These are phyloP conservation scores for Dendroctonus ponderosae DNA, from an alignment of 1,140 invertebrate genomes.

Conservation along the genomic window DNA sequence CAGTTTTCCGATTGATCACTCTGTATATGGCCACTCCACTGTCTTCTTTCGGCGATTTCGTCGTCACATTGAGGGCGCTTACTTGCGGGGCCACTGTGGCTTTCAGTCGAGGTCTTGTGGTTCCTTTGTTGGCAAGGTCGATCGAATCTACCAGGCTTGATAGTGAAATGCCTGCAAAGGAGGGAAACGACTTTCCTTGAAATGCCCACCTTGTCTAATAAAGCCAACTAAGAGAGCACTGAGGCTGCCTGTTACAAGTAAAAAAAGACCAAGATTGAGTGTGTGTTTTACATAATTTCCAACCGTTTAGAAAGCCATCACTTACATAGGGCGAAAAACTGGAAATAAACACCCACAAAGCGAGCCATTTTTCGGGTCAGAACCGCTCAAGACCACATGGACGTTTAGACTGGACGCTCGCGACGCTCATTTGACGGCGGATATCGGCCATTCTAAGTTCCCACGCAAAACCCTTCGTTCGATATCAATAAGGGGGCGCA, in stretches of 20 bases:
- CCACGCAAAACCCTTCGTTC: slow-evolving; percentile 32
- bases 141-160: slow-evolving; percentile 35
- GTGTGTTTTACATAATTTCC: no score
- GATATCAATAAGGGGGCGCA: slow-evolving; percentile 39
- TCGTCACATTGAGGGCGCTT: slow-evolving; percentile 19
- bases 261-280: background rate
- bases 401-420: slow-evolving; percentile 34
- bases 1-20: slow-evolving; percentile 40
- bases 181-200: no score
- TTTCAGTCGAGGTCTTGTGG: slow-evolving; percentile 41
- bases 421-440: background rate
- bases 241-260: background rate
- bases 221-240: no score
- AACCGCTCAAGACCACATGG: slow-evolving; percentile 34
- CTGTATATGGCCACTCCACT: slow-evolving; percentile 43
- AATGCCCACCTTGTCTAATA: no score
- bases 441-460: slow-evolving; percentile 28
- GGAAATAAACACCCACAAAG: slow-evolving; percentile 36
- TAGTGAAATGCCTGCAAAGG: slow-evolving; percentile 30
- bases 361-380: slow-evolving; percentile 35
- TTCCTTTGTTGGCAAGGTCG: slow-evolving; percentile 39
- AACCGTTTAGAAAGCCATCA: slow-evolving; percentile 9
- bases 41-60: slow-evolving; percentile 34
- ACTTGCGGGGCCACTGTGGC: slow-evolving; percentile 1
- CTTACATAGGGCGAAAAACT: slow-evolving; percentile 41